These are phyloP conservation scores for Aphelenchoides fujianensis DNA, from an alignment of 1,140 invertebrate genomes.

Conservation along the genomic window DNA sequence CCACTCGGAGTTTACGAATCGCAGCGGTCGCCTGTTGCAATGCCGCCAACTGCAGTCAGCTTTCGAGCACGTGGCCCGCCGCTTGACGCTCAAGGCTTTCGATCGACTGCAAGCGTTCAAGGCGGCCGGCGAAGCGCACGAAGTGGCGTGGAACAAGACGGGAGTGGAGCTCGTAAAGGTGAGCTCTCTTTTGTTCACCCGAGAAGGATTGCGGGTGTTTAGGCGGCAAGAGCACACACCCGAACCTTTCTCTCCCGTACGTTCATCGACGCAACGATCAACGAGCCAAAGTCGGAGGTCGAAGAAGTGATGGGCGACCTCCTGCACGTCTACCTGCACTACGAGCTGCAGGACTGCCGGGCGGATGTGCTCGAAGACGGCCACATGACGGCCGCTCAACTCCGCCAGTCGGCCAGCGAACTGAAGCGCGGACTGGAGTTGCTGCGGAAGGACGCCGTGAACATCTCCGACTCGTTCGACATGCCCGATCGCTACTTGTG, in stretches of 20 bases:
- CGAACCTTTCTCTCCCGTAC: slow-evolving; percentile 46
- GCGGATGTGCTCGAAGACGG: slow-evolving; percentile 32
- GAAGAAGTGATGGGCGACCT: slow-evolving; percentile 40
- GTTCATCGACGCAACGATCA: slow-evolving; percentile 36
- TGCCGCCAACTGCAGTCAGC: slow-evolving; percentile 18
- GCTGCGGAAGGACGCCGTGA: slow-evolving; percentile 80
- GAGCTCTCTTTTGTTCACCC: too few relatives aligned
- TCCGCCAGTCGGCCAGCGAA: slow-evolving; percentile 3
- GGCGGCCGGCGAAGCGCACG: slow-evolving; percentile 26
- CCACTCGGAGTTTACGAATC: background rate
- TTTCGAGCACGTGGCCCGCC: slow-evolving; percentile 60
- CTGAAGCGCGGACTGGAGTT: slow-evolving; percentile 66
- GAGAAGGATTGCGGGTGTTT: background rate
- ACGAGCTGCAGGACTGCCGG: slow-evolving; percentile 45
- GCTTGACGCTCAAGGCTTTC: slow-evolving; percentile 43
- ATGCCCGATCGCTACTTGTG: slow-evolving; percentile 76
- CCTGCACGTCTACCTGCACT: slow-evolving; percentile 39
- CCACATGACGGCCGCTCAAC: slow-evolving; percentile 25
- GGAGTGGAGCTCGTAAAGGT: slow-evolving; percentile 48
- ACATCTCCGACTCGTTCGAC: slow-evolving; percentile 85
- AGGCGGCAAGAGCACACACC: slow-evolving; percentile 50
- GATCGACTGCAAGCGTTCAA: slow-evolving; percentile 45
- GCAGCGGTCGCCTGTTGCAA: background rate
- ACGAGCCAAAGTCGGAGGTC: slow-evolving; percentile 32
- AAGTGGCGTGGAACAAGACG: slow-evolving; percentile 57